phyloP scores from a whole-genome alignment of 2,888 invertebrate genomes.

The Eupithecia subumbrata region DNA sequence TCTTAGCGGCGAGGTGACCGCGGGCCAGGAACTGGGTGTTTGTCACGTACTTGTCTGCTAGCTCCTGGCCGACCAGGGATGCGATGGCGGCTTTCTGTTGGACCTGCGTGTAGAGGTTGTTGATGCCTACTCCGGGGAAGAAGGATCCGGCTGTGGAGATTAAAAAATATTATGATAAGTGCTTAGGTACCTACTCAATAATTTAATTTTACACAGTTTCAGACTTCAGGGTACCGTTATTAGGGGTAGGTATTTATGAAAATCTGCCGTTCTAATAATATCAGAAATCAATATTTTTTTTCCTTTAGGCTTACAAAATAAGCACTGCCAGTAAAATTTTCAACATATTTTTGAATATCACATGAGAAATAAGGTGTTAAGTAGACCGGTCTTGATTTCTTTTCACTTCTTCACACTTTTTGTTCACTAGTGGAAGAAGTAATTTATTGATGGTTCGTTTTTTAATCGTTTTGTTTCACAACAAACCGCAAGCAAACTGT shows the following conservation, averaged over 20 bases:
- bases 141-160: conserved; percentile 73
- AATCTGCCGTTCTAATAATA: neutral
- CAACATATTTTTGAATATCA: no score
- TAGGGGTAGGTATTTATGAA: neutral
- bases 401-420: no score
- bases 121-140: conserved; percentile 73
- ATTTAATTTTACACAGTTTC: neutral
- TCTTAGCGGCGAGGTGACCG: conserved; percentile 86
- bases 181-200: neutral
- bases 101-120: conserved; percentile 70
- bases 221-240: neutral
- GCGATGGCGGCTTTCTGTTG: conserved; percentile 64
- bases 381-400: no score
- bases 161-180: neutral
- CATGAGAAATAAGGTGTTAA: no score
- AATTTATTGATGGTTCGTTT: no score
- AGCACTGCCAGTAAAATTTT: no score
- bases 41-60: conserved; percentile 78
- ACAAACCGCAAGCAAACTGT: neutral
- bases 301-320: no score
- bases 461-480: no score
- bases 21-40: conserved; percentile 77
- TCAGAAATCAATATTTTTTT: no score
- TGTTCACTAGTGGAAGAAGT: no score
- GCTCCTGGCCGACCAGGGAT: conserved; percentile 56